A percentile compares a stretch with the other conserved stretches of the same genome.
Evolutionary conservation across 2,113 vertebrate species (phyloP).

Genomic region (Myrmecobius fasciatus): DNA sequence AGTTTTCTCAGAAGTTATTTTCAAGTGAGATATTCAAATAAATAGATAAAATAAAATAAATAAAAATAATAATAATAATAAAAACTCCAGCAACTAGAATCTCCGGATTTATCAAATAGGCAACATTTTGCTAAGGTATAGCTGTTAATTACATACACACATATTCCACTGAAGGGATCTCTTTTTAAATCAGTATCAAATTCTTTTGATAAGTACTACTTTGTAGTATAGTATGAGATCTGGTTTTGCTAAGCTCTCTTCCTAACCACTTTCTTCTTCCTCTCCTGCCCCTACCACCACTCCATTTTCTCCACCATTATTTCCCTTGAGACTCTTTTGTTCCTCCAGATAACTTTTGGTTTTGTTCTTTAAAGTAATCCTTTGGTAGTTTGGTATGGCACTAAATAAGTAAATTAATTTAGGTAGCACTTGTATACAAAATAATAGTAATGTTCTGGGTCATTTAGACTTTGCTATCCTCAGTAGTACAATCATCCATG

Average conservation of each 20-base stretch:
- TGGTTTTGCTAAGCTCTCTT: background rate
- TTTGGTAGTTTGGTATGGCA: background rate
- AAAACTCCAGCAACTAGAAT: background rate
- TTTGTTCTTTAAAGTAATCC: background rate
- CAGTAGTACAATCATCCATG: no score
- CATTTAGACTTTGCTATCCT: no score
- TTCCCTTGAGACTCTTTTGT: background rate
- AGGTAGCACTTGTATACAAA: background rate
- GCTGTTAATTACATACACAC: background rate
- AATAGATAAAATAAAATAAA: no score
- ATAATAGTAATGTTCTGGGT: no score
- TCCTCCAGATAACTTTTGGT: no score
- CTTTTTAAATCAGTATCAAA: background rate
- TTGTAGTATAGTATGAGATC: background rate
- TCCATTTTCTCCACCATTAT: background rate
- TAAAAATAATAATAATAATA: no score
- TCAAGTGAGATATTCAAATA: background rate
- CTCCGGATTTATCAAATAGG: background rate
- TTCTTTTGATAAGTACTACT: background rate
- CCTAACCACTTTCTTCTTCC: background rate
- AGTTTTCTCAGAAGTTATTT: background rate
- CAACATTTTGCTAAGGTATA: background rate
- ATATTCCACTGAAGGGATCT: background rate
- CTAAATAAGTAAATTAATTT: background rate
- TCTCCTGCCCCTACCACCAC: no score